Base-by-base conservation (phyloP, 35 echinoderm and acorn worm species). In the Hemicentrotus pulcherrimus region DNA sequence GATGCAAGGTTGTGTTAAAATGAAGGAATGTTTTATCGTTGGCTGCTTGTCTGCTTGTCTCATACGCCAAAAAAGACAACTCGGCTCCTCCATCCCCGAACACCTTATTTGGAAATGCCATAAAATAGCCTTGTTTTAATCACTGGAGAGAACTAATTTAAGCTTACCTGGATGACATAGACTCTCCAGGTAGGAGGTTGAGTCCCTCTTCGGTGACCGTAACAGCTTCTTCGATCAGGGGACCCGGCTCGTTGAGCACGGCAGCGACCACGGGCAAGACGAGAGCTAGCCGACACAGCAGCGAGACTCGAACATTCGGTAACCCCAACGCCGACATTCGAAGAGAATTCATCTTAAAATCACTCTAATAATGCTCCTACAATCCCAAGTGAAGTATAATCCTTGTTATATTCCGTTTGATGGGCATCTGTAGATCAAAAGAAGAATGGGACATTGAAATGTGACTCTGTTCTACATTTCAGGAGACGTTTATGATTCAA, bases 351-450 rank as follows among this genome's bases (percentile, higher is more conserved):
- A 78, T 78, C 65, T 78, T 78, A n/a, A 78, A 78, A 78, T 78
- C 65, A 78, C 22, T 28, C 10, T 55, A 55, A 55, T 28, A 78
- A 78, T 78, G 28, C 65, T 78, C 65, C 65, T 78, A 28, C 19
- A 78, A 78, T 7, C 19, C 19, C 65, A 15, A 70, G 6, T 78
- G 65, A 78, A 78, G 65, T 78, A 78, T 78, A 78, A 41, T 78
- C 65, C 65, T 78, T 78, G 65, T 78, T 78, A 78, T 3, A 78
- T 78, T 78, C 65, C 65, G 65, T 78, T 78, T 78, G 65, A 78
- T 78, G 65, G 65, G 28, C 65, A 78, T 78, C 65, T 78, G 65
- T 78, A 78, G 19, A 78, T 78, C 22, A 78, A 78, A 28, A n/a
- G 4, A n/a, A n/a, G 4, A n/a, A 78, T 28, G 19, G 28, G 28